Conservation (phyloP, 2,113 vertebrate genomes). For the Scytalopus superciliaris region DNA sequence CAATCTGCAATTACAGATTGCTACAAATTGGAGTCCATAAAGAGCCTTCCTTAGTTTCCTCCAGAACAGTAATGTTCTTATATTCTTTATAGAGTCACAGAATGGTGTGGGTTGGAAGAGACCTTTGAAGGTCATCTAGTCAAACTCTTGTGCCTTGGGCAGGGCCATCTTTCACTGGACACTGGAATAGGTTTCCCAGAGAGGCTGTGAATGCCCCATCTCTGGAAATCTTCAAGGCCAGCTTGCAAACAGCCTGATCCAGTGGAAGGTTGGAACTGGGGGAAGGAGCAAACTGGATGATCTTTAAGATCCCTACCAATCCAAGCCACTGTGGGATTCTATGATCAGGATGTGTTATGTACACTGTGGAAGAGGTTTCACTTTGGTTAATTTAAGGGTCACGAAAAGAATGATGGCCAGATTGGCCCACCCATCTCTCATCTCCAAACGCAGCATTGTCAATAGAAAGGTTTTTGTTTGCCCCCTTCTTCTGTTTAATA, state of each 20-base stretch:
- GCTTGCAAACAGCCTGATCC: background rate
- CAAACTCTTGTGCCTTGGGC: background rate
- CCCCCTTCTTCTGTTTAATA: conserved; percentile 54
- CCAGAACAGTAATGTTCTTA: background rate
- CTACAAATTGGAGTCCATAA: background rate
- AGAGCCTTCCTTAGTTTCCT: background rate
- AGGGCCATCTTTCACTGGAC: background rate
- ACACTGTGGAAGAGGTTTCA: background rate
- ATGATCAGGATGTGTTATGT: accelerated
- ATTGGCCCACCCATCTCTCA: background rate
- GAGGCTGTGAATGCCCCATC: background rate
- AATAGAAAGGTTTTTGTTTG: background rate
- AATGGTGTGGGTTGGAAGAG: background rate
- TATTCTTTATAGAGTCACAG: background rate
- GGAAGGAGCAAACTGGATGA: background rate
- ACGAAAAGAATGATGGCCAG: background rate
- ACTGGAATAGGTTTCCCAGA: background rate
- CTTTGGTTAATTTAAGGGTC: background rate
- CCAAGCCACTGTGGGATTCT: background rate
- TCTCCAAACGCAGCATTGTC: background rate
- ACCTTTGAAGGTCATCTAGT: background rate
- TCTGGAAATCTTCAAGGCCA: background rate
- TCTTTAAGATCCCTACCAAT: background rate
- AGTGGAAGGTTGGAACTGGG: background rate
- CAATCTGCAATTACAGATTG: background rate